Conservation (phyloP, 2,888 invertebrate genomes). For the Epiblema foenella region DNA sequence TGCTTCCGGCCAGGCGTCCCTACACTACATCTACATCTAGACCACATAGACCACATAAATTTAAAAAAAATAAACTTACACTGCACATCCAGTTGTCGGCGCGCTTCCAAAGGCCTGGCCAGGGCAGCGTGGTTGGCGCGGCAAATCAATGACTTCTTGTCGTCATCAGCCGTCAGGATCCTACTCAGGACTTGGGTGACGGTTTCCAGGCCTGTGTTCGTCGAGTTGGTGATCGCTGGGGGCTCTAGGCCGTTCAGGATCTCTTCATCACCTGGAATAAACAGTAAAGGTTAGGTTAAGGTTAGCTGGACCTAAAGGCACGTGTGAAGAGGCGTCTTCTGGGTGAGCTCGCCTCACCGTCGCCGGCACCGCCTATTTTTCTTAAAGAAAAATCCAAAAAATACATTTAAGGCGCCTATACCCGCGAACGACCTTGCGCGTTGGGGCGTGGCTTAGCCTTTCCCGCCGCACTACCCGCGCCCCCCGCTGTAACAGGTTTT, state of each 20-base stretch:
- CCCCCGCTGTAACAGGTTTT: too few relatives aligned
- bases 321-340: too few relatives aligned
- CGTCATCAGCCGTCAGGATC: conserved; percentile 86
- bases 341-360: too few relatives aligned
- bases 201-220: conserved; percentile 85
- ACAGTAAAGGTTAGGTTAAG: not conserved
- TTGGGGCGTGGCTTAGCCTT: too few relatives aligned
- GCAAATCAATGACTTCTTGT: conserved; percentile 87
- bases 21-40: too few relatives aligned
- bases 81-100: conserved; percentile 66
- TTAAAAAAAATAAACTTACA: conserved; percentile 61
- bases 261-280: conserved; percentile 84
- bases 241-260: conserved; percentile 85
- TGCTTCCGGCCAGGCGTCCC: too few relatives aligned
- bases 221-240: conserved; percentile 79
- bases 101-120: conserved; percentile 62
- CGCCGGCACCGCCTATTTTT: too few relatives aligned
- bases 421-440: too few relatives aligned
- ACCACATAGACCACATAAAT: not conserved
- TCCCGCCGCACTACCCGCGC: too few relatives aligned
- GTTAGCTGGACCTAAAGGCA: too few relatives aligned
- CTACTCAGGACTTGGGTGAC: conserved; percentile 88
- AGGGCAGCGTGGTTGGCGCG: conserved; percentile 88
- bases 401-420: too few relatives aligned
- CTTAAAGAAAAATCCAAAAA: too few relatives aligned